Evolutionary conservation across 2,888 invertebrate genomes (phyloP), one percentile per base, ranked within the genome.

Genomic region (Plagodis pulveraria): DNA sequence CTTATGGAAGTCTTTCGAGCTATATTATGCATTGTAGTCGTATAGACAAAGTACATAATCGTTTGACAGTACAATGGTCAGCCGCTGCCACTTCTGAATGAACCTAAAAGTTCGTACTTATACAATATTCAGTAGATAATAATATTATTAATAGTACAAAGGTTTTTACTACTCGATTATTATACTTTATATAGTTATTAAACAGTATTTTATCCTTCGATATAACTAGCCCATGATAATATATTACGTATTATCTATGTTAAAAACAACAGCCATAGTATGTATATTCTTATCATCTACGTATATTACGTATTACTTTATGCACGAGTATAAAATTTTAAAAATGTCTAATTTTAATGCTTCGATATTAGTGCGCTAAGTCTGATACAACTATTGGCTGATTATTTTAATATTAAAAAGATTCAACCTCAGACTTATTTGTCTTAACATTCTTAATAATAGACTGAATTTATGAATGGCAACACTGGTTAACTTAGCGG

Each of bases 331-430:
- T 89, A 90, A 90, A 91, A 90, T 87, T 88, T 32, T 45, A 43
- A 86, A 89, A 84, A 90, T 86, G 86, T 82, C 86, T 34, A 86
- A 88, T 87, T 85, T 81, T 83, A 83, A 83, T 84, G 86, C 84
- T 83, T 86, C 79, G 83, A 81, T 73, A 76, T 81, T 85, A 78
- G 83, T 84, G 83, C 80, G 80, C 77, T 78, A 65, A 76, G 71
- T 64, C 62, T 71, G 56, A 65, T 63, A 52, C 41, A 47, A 49
- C n/a, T 49, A 41, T 41, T 33, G 33, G 7, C 49, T 49, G 62
- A 61, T 67, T 71, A 67, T 69, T 65, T 51, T 22, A 55, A 34
- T 56, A 71, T 70, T 67, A 65, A 65, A 65, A 62, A 35, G 41
- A 33, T 33, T 53, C 48, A 33, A 56, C 44, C 50, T 56, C 44